Evolutionary conservation across 2,797 vertebrate species (phyloP).

Genomic region (Aphelocoma californica): DNA sequence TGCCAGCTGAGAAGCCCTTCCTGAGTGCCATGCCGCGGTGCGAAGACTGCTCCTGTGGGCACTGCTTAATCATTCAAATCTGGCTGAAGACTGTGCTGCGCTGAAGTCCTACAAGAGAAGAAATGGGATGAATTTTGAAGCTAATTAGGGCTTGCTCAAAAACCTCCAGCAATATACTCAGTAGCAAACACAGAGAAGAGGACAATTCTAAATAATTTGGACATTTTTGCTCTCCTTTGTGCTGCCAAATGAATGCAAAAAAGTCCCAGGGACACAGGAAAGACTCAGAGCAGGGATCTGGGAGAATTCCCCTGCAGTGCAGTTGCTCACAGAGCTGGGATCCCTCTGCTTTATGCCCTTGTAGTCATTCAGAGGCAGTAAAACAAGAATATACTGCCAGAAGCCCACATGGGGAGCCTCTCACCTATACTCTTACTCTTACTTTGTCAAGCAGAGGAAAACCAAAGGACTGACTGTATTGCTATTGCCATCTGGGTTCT

Average conservation of each 20-base stretch:
- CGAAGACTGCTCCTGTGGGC: background rate
- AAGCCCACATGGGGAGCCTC: accelerated
- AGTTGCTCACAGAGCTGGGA: background rate
- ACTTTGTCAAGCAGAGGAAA: background rate
- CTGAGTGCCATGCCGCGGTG: background rate
- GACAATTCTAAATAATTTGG: background rate
- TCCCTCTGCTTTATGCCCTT: background rate
- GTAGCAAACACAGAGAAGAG: background rate
- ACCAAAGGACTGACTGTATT: background rate
- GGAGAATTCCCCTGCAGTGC: background rate
- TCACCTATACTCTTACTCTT: background rate
- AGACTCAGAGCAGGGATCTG: background rate
- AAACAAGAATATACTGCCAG: background rate
- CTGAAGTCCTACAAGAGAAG: background rate
- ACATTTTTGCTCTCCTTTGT: background rate
- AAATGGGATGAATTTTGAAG: background rate
- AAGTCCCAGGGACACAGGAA: background rate
- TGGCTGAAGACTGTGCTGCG: background rate
- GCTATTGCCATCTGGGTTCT: background rate
- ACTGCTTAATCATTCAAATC: background rate
- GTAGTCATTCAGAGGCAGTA: background rate
- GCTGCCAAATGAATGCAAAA: background rate
- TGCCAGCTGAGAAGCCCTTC: background rate
- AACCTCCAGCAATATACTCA: background rate
- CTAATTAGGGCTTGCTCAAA: background rate